These are phyloP conservation scores for Odontothrips loti DNA, from an alignment of 2,888 invertebrate species.

Conservation along the genomic window DNA sequence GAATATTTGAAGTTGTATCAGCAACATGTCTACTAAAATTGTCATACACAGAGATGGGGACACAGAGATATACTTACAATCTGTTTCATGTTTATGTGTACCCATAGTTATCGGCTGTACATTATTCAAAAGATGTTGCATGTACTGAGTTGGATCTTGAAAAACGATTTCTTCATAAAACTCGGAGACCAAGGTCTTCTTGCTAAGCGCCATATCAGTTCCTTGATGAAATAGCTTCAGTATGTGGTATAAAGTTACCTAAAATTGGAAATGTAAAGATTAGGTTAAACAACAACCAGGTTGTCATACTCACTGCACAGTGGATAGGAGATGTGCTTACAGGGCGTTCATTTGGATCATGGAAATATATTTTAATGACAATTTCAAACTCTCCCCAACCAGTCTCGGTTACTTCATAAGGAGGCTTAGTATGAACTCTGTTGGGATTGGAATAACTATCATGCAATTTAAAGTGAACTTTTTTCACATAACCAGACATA, in stretches of 20 bases:
- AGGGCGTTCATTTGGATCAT: conserved; percentile 91
- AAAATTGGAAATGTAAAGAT: conserved; percentile 44
- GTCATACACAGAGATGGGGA: not conserved
- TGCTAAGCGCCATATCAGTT: conserved; percentile 45
- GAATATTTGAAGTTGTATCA: conserved; percentile 24
- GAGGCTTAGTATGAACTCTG: conserved; percentile 88
- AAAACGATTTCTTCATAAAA: conserved; percentile 95
- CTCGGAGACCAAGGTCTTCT: conserved; percentile 71
- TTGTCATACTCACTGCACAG: no score
- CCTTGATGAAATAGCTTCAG: conserved; percentile 86
- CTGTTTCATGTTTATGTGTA: conserved; percentile 77
- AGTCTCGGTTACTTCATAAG: conserved; percentile 95
- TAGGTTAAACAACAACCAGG: conserved; percentile 30
- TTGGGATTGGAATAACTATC: conserved; percentile 95
- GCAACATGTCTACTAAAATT: not conserved
- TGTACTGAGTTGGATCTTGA: conserved; percentile 82
- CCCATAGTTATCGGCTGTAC: conserved; percentile 70
- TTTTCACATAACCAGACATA: conserved; percentile 90
- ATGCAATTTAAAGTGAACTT: conserved; percentile 94
- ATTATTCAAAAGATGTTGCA: conserved; percentile 81
- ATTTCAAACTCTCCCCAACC: conserved; percentile 99
- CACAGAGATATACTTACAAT: conserved; percentile 61
- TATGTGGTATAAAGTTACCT: conserved; percentile 93
- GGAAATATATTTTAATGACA: conserved; percentile 94
- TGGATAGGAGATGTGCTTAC: conserved; percentile 48